Base-by-base conservation (phyloP, 2,888 invertebrate species). In the Epirrita christyi region DNA sequence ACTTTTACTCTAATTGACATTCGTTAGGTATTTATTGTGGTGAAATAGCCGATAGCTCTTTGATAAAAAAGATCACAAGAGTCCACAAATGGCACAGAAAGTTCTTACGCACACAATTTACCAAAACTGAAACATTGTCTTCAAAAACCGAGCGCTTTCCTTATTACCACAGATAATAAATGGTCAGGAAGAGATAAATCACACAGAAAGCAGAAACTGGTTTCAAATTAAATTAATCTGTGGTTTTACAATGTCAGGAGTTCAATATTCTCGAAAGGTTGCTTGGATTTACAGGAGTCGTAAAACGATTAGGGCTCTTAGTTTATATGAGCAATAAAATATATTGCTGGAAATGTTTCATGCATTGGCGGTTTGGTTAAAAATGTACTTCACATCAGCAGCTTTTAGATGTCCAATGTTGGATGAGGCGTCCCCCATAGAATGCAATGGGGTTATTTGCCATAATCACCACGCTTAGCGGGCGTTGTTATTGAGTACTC, bases 261-360 rank as follows among this genome's bases (percentile, higher is more conserved):
- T 57, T 61, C 56, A 61, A 61, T 34, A 55, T 49, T 37, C 52
- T 48, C 40, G 14, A 45, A 42, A 55, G 46, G 54, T 50, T 59
- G 11, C 41, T 36, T 41, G 28, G 34, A 51, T 51, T 51, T 15
- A 45, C 56, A 6, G 42, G 36, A 36, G 55, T 52, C 59, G 48
- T 60, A 46, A 55, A 60, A 41, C 48, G 52, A 44, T 55, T 60
- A 52, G 51, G 41, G 49, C 37, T 45, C 48, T 60, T 45, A 49
- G 36, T 40, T 52, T 52, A 55, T n/a, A 55, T 21, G 59, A 49
- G 44, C 45, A 45, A 44, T 51, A 44, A 55, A 53, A 11, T 28
- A 15, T 48, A 51, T 49, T 45, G 41, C 15, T 55, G 14, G 6
- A 37, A 38, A 28, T 28, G 8, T 27, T 2, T 8, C 13, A 32